Evolutionary conservation across 1,140 invertebrate genomes (phyloP).

Genomic region (Platyscapa corneri): DNA sequence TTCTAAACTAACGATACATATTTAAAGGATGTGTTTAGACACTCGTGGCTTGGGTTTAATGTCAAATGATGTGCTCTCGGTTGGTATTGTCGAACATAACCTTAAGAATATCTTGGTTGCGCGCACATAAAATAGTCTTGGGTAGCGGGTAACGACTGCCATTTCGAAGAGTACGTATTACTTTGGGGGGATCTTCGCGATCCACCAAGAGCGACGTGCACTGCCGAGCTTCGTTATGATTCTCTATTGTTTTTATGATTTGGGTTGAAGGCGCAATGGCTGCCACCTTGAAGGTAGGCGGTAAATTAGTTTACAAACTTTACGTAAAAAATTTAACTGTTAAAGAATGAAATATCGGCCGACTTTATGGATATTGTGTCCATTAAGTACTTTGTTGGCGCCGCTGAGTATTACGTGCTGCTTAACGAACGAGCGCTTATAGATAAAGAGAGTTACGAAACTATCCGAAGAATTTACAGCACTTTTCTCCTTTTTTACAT

Average conservation of each 20-base stretch:
- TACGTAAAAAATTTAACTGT: conserved; percentile 14
- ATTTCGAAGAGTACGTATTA: background rate
- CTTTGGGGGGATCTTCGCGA: background rate
- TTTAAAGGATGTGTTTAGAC: background rate
- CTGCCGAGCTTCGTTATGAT: background rate
- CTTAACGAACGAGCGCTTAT: background rate
- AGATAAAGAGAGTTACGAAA: conserved; percentile 38
- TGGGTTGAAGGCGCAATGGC: background rate
- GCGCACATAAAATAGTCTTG: background rate
- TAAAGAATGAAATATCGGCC: conserved; percentile 28
- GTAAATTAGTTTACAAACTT: background rate
- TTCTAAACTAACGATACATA: background rate
- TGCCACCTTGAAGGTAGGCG: background rate
- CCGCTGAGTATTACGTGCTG: conserved; percentile 26
- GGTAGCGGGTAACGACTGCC: background rate
- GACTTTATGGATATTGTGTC: conserved; percentile 35
- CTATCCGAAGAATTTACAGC: conserved; percentile 30
- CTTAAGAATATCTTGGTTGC: background rate
- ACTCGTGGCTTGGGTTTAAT: background rate
- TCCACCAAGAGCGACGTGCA: background rate
- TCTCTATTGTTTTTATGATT: background rate
- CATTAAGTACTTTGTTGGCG: conserved; percentile 37
- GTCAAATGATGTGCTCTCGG: background rate
- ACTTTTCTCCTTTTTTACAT: background rate
- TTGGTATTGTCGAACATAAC: background rate